phyloP scores from a whole-genome alignment of 1,140 invertebrate genomes.

The Plectrocnemia conspersa region DNA sequence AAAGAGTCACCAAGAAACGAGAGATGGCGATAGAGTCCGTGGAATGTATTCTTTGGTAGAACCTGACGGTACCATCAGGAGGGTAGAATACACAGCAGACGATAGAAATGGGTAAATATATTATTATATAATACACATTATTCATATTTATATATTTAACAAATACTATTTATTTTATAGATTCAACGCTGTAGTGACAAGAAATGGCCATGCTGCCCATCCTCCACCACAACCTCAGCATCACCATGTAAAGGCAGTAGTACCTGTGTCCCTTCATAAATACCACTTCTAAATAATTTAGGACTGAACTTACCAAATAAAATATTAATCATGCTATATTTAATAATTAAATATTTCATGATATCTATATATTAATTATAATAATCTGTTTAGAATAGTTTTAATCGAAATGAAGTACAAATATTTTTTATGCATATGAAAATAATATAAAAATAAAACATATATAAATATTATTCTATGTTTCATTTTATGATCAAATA shows the following conservation, averaged over 20 bases:
- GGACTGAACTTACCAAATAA: not conserved
- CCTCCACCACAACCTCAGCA: slow-evolving; percentile 19
- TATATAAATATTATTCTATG: too few relatives aligned
- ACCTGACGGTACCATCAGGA: slow-evolving; percentile 43
- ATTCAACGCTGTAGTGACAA: slow-evolving; percentile 39
- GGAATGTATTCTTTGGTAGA: slow-evolving; percentile 43
- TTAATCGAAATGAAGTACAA: slow-evolving; percentile 1
- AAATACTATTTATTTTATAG: slow-evolving; percentile 9
- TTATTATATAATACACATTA: not conserved
- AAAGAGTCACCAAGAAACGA: slow-evolving; percentile 40
- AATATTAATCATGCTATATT: not conserved
- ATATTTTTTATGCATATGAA: not conserved
- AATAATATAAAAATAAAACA: not conserved
- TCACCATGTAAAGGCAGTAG: slow-evolving; percentile 12
- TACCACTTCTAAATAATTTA: slow-evolving; percentile 12
- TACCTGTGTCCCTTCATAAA: slow-evolving; percentile 4
- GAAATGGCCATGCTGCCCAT: slow-evolving; percentile 38
- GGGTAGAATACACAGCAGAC: slow-evolving; percentile 43
- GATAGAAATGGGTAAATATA: slow-evolving; percentile 39
- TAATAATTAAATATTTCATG: not conserved
- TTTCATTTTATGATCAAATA: not conserved
- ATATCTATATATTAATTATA: not conserved
- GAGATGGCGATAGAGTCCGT: slow-evolving; percentile 41
- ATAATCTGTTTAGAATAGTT: not conserved
- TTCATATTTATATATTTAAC: not conserved